phyloP scores from a whole-genome alignment of 2,888 invertebrate species.

The Synanthedon myopaeformis region DNA sequence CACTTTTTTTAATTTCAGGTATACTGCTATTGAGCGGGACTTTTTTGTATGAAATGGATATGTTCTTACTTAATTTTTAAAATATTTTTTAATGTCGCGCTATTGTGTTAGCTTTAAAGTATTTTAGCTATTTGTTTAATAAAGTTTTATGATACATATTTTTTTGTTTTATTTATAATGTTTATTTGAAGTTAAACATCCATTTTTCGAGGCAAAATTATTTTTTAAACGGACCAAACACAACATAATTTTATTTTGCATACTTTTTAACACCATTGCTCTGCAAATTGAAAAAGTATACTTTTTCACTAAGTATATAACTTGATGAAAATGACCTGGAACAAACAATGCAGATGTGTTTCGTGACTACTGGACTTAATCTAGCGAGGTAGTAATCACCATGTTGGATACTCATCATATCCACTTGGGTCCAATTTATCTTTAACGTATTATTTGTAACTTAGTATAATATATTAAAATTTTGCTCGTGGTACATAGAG shows the following conservation, averaged over 20 bases:
- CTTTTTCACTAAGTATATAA: too few relatives aligned
- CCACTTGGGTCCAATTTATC: too few relatives aligned
- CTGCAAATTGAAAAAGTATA: too few relatives aligned
- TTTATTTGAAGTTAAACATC: slow-evolving; percentile 1
- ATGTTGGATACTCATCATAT: neutral
- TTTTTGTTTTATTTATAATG: neutral
- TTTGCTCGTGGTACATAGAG: too few relatives aligned
- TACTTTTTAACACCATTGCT: too few relatives aligned
- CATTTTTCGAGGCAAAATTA: too few relatives aligned
- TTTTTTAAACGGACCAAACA: too few relatives aligned
- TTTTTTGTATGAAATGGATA: slow-evolving; percentile 66
- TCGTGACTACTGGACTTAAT: neutral
- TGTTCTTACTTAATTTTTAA: slow-evolving; percentile 18
- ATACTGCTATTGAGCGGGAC: slow-evolving; percentile 46
- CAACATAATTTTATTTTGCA: too few relatives aligned
- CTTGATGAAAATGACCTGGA: too few relatives aligned
- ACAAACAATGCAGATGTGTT: too few relatives aligned
- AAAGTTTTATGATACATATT: slow-evolving; percentile 3
- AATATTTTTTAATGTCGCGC: slow-evolving; percentile 16
- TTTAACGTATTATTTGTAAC: too few relatives aligned
- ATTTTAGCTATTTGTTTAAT: slow-evolving; percentile 1
- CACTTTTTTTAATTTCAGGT: slow-evolving; percentile 17
- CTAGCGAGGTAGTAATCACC: neutral
- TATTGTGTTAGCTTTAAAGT: slow-evolving; percentile 1
- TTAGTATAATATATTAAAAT: too few relatives aligned